Conservation (phyloP, 1,140 invertebrate genomes). For the Trachymyrmex cornetzi region DNA sequence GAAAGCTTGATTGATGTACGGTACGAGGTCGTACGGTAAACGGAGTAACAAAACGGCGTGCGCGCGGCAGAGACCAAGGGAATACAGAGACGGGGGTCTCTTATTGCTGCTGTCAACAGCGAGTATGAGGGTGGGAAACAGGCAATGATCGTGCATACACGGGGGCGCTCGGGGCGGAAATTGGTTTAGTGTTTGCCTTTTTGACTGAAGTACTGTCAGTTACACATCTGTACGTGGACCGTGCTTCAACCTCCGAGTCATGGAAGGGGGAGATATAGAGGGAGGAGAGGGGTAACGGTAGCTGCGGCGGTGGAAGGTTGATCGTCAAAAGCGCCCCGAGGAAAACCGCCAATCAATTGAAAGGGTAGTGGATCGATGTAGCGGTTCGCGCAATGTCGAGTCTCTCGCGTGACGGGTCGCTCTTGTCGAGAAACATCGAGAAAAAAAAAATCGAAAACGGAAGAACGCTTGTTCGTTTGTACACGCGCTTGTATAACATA, state of each 20-base stretch:
- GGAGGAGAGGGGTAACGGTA: background rate
- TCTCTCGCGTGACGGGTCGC: slow-evolving; percentile 44
- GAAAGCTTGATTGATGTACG: slow-evolving; percentile 60
- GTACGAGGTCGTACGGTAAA: slow-evolving; percentile 38
- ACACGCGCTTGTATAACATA: background rate
- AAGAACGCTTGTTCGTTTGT: slow-evolving; percentile 22
- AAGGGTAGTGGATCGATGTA: slow-evolving; percentile 25
- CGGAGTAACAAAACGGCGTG: slow-evolving; percentile 49
- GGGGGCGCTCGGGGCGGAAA: slow-evolving; percentile 43
- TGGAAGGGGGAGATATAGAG: background rate
- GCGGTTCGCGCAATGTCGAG: slow-evolving; percentile 12
- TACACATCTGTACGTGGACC: slow-evolving; percentile 62
- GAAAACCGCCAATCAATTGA: slow-evolving; percentile 71
- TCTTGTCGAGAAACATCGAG: slow-evolving; percentile 22
- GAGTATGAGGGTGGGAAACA: background rate
- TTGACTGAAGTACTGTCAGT: slow-evolving; percentile 67
- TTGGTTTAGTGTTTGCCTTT: slow-evolving; percentile 67
- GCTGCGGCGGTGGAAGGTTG: slow-evolving; percentile 14
- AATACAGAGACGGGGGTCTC: slow-evolving; percentile 42
- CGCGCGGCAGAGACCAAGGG: slow-evolving; percentile 5
- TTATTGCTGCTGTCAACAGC: slow-evolving; percentile 50
- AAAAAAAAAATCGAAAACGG: slow-evolving; percentile 14
- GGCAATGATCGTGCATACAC: slow-evolving; percentile 41
- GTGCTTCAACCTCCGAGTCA: background rate
- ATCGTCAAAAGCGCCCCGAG: slow-evolving; percentile 68